phyloP scores from a whole-genome alignment of 2,888 invertebrate species.

The Polyommatus iphigenia region DNA sequence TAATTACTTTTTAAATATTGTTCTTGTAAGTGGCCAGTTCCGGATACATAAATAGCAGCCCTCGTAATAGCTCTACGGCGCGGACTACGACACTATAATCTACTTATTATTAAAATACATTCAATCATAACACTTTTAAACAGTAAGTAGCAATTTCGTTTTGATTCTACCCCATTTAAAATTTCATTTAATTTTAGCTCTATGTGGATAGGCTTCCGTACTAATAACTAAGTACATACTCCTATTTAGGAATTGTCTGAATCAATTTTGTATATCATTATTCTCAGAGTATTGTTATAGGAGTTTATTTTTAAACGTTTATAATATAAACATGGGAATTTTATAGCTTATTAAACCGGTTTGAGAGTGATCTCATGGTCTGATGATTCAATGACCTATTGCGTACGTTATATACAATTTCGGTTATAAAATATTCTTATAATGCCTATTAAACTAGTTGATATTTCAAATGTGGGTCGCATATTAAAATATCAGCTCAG shows the following conservation, averaged over 20 bases:
- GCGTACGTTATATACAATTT: slow-evolving; percentile 30
- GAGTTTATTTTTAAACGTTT: neutral
- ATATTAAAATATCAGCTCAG: neutral
- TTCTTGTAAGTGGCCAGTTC: too few species aligned
- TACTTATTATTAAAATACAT: too few species aligned
- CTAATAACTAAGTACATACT: too few species aligned
- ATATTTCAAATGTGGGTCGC: neutral
- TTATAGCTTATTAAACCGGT: slow-evolving; percentile 53
- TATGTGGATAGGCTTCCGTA: too few species aligned
- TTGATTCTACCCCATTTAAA: too few species aligned
- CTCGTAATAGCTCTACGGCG: too few species aligned
- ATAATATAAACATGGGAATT: slow-evolving; percentile 3
- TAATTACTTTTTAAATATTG: too few species aligned
- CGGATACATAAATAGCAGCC: too few species aligned
- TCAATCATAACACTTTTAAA: too few species aligned
- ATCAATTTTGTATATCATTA: neutral
- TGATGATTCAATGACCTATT: slow-evolving; percentile 51
- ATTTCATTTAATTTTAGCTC: too few species aligned
- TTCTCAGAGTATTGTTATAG: neutral
- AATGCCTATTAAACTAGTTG: slow-evolving; percentile 13
- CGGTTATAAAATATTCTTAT: neutral
- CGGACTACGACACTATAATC: too few species aligned
- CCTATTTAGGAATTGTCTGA: neutral
- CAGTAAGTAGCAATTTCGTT: too few species aligned
- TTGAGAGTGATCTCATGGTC: slow-evolving; percentile 66